Conservation (phyloP, 2,113 vertebrate genomes). For the Mesitornis unicolor region DNA sequence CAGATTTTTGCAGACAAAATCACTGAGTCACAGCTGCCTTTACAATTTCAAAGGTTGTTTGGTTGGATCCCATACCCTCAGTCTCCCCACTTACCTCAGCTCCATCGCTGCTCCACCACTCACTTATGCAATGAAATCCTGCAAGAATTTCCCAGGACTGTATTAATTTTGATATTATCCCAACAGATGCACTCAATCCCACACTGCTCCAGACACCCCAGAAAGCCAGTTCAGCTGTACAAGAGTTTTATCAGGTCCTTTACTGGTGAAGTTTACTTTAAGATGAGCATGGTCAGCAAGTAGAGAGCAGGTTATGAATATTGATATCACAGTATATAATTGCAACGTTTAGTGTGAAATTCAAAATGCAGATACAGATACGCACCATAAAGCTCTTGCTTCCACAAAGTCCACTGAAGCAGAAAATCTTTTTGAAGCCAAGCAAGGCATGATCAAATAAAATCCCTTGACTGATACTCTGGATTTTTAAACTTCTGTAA, state of each 20-base stretch:
- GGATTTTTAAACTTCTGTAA: not conserved
- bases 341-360: not conserved
- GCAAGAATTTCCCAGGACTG: not conserved
- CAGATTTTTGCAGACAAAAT: not conserved
- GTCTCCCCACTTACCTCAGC: not conserved
- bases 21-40: not conserved
- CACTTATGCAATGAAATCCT: not conserved
- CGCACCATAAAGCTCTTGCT: slow-evolving; percentile 14
- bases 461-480: not conserved
- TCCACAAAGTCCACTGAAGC: slow-evolving; percentile 1
- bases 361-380: not conserved
- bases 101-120: not conserved
- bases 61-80: not conserved
- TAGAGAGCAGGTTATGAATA: not conserved
- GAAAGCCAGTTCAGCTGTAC: not conserved
- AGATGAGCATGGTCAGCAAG: not conserved
- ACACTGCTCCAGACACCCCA: not conserved
- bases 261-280: not conserved
- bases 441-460: slow-evolving; percentile 34
- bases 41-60: not conserved
- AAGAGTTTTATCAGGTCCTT: not conserved
- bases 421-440: slow-evolving; percentile 40
- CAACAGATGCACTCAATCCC: not conserved
- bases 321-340: not conserved
- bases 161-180: not conserved